A percentile compares a stretch with the other conserved stretches of the same genome.
Evolutionary conservation across 2,113 vertebrate species (phyloP).

Genomic region (Oreocharis arfaki): DNA sequence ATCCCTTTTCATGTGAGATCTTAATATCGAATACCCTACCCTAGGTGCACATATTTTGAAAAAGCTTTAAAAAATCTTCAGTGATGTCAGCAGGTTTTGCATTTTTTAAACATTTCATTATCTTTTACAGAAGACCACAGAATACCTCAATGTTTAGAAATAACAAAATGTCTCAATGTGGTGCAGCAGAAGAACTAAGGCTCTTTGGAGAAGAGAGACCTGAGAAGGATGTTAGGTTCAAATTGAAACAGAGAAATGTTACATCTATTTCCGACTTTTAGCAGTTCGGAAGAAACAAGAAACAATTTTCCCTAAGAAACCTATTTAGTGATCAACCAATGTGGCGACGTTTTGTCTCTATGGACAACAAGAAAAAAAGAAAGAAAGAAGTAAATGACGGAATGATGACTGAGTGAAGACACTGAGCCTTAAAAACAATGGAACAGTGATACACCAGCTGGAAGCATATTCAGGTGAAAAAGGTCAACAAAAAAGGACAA

Average conservation of each 20-base stretch:
- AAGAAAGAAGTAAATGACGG: background rate
- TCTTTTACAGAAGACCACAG: background rate
- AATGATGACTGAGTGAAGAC: background rate
- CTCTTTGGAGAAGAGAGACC: background rate
- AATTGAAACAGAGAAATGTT: background rate
- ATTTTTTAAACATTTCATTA: background rate
- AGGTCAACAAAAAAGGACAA: background rate
- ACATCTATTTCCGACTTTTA: background rate
- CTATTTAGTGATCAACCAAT: conserved; percentile 1
- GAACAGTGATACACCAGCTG: background rate
- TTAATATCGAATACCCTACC: background rate
- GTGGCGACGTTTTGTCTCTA: background rate
- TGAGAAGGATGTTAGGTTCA: background rate
- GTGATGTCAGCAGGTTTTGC: background rate
- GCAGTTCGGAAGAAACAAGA: background rate
- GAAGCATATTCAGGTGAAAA: background rate
- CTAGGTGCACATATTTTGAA: background rate
- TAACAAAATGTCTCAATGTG: background rate
- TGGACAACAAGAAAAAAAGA: background rate
- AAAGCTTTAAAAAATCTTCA: background rate
- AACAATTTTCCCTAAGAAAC: background rate
- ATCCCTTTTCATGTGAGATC: background rate
- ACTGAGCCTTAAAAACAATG: background rate
- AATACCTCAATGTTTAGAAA: background rate
- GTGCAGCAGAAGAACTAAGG: background rate